phyloP scores from a whole-genome alignment of 2,113 vertebrate species.

The Lophotis ruficrista region DNA sequence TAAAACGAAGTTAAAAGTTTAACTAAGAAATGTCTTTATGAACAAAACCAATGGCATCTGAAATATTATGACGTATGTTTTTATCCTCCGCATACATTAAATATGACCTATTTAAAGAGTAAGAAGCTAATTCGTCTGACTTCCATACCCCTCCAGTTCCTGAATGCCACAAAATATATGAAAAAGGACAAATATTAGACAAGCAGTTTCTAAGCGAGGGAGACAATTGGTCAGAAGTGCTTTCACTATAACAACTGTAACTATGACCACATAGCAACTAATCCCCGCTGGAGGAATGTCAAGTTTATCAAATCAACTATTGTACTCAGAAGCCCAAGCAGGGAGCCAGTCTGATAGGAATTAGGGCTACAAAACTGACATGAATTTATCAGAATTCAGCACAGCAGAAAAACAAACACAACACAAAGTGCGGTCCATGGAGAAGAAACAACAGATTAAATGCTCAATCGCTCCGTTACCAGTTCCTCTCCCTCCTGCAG shows the following conservation, averaged over 20 bases:
- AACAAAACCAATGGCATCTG: not conserved
- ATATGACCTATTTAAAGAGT: not conserved
- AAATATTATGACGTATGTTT: not conserved
- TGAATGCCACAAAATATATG: not conserved
- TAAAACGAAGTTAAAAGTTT: not conserved
- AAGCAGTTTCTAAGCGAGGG: not conserved
- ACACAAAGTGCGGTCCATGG: not conserved
- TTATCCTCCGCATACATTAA: not conserved
- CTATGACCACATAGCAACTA: not conserved
- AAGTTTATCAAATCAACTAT: not conserved
- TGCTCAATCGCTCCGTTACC: not conserved
- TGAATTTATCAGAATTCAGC: not conserved
- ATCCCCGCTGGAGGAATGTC: not conserved
- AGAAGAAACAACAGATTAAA: not conserved
- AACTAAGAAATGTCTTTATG: not conserved
- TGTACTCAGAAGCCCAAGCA: not conserved
- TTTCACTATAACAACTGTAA: not conserved
- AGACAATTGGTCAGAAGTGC: not conserved
- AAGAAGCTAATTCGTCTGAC: not conserved
- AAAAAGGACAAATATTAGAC: not conserved
- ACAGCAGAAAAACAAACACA: not conserved
- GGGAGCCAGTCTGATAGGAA: not conserved
- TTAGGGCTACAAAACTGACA: not conserved
- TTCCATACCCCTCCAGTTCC: not conserved
- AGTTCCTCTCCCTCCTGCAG: not conserved